Conservation (phyloP, 1,140 invertebrate species). For the Cotesia chilonis region DNA sequence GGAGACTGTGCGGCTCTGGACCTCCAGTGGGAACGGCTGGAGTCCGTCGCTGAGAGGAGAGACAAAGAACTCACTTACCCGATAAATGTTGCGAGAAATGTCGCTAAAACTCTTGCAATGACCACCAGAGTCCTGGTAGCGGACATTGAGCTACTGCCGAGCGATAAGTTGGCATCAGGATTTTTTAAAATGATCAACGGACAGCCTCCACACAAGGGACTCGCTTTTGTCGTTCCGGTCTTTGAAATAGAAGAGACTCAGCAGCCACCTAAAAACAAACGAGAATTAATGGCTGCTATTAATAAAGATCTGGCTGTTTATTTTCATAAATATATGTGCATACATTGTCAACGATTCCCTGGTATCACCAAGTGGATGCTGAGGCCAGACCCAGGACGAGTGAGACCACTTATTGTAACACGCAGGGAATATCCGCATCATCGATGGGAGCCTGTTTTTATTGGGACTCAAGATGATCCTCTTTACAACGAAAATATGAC, state of each 20-base stretch:
- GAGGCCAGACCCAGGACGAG: slow-evolving; percentile 62
- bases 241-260: slow-evolving; percentile 77
- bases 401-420: slow-evolving; percentile 72
- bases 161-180: slow-evolving; percentile 70
- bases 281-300: slow-evolving; percentile 58
- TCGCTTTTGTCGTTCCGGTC: slow-evolving; percentile 76
- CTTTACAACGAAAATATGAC: slow-evolving; percentile 81
- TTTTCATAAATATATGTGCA: slow-evolving; percentile 67
- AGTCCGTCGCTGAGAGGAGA: slow-evolving; percentile 65
- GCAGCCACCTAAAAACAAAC: slow-evolving; percentile 70
- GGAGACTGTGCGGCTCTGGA: slow-evolving; percentile 55
- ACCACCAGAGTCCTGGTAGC: slow-evolving; percentile 78
- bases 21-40: slow-evolving; percentile 45
- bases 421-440: slow-evolving; percentile 77
- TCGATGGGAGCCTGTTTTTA: slow-evolving; percentile 85
- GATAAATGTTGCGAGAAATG: slow-evolving; percentile 79
- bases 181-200: slow-evolving; percentile 71
- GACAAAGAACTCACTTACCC: slow-evolving; percentile 72
- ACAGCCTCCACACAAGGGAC: slow-evolving; percentile 59
- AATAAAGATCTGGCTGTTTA: slow-evolving; percentile 64
- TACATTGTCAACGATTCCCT: slow-evolving; percentile 81
- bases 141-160: slow-evolving; percentile 80
- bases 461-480: slow-evolving; percentile 81
- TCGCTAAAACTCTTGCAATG: slow-evolving; percentile 70
- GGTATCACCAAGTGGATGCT: slow-evolving; percentile 76